phyloP scores from a whole-genome alignment of 2,797 vertebrate species.

The Pelodytes ibericus region DNA sequence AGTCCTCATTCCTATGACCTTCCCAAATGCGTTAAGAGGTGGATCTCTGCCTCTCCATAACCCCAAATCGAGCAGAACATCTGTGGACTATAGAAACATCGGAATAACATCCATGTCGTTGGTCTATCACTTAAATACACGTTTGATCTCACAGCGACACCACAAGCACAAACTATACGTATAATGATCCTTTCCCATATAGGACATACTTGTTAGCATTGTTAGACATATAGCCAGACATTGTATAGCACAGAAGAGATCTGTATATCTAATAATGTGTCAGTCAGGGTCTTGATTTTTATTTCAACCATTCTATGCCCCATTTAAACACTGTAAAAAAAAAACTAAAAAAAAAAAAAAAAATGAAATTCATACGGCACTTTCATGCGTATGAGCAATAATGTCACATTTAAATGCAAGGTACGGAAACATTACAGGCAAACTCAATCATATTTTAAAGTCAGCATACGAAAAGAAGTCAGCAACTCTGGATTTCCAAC shows the following conservation, averaged over 20 bases:
- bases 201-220: not conserved
- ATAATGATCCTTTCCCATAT: not conserved
- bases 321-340: conserved; percentile 39
- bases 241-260: conserved; percentile 11
- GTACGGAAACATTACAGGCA: conserved; percentile 23
- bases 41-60: too few relatives aligned
- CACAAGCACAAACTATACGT: not conserved
- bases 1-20: too few relatives aligned
- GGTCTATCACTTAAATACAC: too few relatives aligned
- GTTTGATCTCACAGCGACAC: not conserved
- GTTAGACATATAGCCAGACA: not conserved
- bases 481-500: conserved; percentile 11
- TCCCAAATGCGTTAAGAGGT: too few relatives aligned
- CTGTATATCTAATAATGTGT: conserved; percentile 23
- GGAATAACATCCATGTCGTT: conserved; percentile 7
- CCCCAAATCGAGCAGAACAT: conserved; percentile 4
- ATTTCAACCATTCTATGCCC: conserved; percentile 36
- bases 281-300: conserved; percentile 46
- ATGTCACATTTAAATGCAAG: conserved; percentile 41
- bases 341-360: too few relatives aligned
- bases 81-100: not conserved
- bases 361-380: conserved; percentile 23
- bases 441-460: conserved; percentile 37
- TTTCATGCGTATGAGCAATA: conserved; percentile 32
- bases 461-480: not conserved